Conservation (phyloP, 2,113 vertebrate species). For the Notothenia rossii region DNA sequence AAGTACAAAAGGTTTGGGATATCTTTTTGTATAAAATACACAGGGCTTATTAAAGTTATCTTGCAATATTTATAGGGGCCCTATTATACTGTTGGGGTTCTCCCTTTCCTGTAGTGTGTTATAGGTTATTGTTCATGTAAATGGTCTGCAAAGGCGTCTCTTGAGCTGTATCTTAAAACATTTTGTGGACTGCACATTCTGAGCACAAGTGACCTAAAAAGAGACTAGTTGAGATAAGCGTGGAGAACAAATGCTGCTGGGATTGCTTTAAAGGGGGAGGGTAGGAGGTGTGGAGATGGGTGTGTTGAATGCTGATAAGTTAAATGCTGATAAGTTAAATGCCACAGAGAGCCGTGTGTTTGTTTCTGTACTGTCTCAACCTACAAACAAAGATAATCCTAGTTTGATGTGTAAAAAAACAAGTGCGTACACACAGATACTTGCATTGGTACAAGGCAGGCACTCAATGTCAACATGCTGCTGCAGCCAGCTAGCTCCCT, state of each 20-base stretch:
- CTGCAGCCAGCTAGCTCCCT: conserved; percentile 30
- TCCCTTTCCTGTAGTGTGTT: too few relatives aligned
- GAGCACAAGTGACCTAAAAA: neutral
- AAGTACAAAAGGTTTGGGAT: neutral
- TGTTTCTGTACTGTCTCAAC: conserved; percentile 14
- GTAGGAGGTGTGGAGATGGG: neutral
- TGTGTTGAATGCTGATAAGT: neutral
- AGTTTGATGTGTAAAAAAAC: conserved; percentile 8
- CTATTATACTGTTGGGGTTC: too few relatives aligned
- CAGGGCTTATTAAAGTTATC: neutral
- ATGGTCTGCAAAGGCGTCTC: neutral
- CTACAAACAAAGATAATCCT: conserved; percentile 15
- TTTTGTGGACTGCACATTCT: too few relatives aligned
- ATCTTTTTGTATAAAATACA: neutral
- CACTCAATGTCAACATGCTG: conserved; percentile 37
- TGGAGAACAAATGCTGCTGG: neutral
- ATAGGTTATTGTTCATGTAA: too few relatives aligned
- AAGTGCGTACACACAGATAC: conserved; percentile 35
- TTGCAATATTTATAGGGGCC: too few relatives aligned
- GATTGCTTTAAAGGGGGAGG: neutral
- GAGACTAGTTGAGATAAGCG: neutral
- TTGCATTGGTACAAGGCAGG: conserved; percentile 30
- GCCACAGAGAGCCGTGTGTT: neutral
- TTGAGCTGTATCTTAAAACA: neutral
- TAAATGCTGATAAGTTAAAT: neutral